Base-by-base conservation (phyloP, 2,797 vertebrate species). In the Balearica regulorum region DNA sequence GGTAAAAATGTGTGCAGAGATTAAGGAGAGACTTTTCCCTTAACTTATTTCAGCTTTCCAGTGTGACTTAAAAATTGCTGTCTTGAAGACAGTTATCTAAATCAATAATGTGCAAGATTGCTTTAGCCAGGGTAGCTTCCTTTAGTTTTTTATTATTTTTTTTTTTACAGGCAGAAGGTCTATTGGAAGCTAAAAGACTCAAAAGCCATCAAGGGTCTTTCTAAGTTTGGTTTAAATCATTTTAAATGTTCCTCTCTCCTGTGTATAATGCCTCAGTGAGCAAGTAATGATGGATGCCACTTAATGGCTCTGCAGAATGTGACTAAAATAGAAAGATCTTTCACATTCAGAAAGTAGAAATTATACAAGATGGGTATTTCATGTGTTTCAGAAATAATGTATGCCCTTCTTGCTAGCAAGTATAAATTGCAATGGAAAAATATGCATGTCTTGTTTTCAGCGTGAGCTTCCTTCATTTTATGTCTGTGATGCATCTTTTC, bases 261-360 rank as follows among this genome's bases (percentile, higher is more conserved):
- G 33, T 81, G 54, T 72, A 6, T 65, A 90, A 72, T 48, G 69
- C 46, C 60, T 94, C 1, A 1, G 87, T 86, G 54, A 90, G 51
- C 80, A 93, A 41, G 58, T 83, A 81, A 88, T 90, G 89, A 86
- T 79, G 80, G 87, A 90, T 96, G 54, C 31, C 43, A 49, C 46
- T 83, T 93, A 94, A 81, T 90, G 49, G 28, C 77, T 89, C 39
- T 84, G 78, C 35, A 91, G 62, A 87, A 65, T 25, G 53, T 68
- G 62, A 79, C 79, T 93, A 31, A 92, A 92, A 87, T 81, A 83
- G 78, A 70, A 87, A 70, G 20, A 89, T 31, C 49, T 81, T 72
- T 88, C 55, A 61, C 49, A 39, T 83, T 65, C 70, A 72, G 61
- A 86, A 86, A 81, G 48, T 21, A 53, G 39, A 81, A 93, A 58